phyloP scores from a whole-genome alignment of 2,888 invertebrate genomes.

The Anticlea derivata region DNA sequence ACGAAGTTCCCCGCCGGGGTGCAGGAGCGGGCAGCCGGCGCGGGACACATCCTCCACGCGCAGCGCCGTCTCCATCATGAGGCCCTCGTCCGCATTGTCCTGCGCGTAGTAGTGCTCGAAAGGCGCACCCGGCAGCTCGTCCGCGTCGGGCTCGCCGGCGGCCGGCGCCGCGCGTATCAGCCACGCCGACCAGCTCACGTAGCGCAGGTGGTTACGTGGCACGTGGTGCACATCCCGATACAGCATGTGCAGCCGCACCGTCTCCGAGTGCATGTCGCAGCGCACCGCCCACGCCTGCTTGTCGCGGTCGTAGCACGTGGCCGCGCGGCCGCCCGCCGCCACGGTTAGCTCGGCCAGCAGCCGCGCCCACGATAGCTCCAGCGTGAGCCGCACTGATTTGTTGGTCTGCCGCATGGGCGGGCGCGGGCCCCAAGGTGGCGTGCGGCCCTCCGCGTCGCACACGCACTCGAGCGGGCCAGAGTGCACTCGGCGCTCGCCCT shows the following conservation, averaged over 20 bases:
- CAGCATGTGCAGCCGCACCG: constrained; percentile 88
- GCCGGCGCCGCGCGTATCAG: constrained; percentile 79
- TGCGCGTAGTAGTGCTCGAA: constrained; percentile 92
- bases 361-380: constrained; percentile 90
- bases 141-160: constrained; percentile 86
- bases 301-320: constrained; percentile 90
- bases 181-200: constrained; percentile 89
- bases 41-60: constrained; percentile 88
- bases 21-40: constrained; percentile 87
- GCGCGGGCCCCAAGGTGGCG: constrained; percentile 88
- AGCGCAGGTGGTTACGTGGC: constrained; percentile 89
- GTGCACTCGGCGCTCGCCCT: constrained; percentile 86
- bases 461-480: constrained; percentile 88
- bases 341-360: constrained; percentile 81
- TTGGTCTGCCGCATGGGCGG: constrained; percentile 84
- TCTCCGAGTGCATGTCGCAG: constrained; percentile 90
- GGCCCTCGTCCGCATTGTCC: constrained; percentile 90
- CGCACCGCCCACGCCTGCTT: constrained; percentile 92
- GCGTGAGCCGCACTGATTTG: constrained; percentile 87
- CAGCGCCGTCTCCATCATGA: constrained; percentile 91
- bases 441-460: constrained; percentile 88
- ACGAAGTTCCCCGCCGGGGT: constrained; percentile 88
- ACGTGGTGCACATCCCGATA: constrained; percentile 91
- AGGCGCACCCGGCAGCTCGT: constrained; percentile 88
- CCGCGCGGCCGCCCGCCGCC: constrained; percentile 82